Base-by-base conservation (phyloP, 1,140 invertebrate genomes). In the Drosophila arizonae region DNA sequence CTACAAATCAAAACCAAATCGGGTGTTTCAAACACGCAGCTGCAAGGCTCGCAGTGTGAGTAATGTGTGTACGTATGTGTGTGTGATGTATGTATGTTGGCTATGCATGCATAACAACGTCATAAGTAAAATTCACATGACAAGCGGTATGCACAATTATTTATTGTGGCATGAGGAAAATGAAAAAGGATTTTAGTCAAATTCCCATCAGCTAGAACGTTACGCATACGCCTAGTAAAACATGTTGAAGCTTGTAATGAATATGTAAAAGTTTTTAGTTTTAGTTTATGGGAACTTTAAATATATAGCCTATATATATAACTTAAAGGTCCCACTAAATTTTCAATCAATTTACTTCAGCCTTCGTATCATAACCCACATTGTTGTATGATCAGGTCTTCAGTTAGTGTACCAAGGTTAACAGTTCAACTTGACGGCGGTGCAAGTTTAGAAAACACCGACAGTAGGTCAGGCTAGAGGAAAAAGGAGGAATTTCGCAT, bases 1-100 rank as follows among this genome's bases (percentile, higher is more conserved):
- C 54, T 8, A 24, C 33, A 43, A 26, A 39, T 41, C 54, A 56
- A 56, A 56, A n/a, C 17, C 36, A n/a, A 56, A 26, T 56, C 17
- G 36, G 13, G 11, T 15, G 15, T 21, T 56, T 13, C 15, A 5
- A 39, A 56, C 39, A 56, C 54, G 30, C 15, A 56, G 33, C 33
- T n/a, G 8, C 51, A 30, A 52, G 11, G 6, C 51, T 13, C 6
- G 13, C 6, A 6, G 6, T 15, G 26, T 33, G 48, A 13, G 4
- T 50, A 5, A 51, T 26, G 26, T n/a, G 1, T 15, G 5, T 30
- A 9, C 15, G n/a, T 30, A 3, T 30, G 1, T 51, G 21, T n/a
- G 26, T 45, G n/a, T 45, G 41, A 15, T 5, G 8, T 15, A n/a
- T 45, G 43, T 17, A 5, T 46, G 43, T 21, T 46, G 36, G 21